Conservation (phyloP, 2,888 invertebrate species). For the Drepana falcataria region DNA sequence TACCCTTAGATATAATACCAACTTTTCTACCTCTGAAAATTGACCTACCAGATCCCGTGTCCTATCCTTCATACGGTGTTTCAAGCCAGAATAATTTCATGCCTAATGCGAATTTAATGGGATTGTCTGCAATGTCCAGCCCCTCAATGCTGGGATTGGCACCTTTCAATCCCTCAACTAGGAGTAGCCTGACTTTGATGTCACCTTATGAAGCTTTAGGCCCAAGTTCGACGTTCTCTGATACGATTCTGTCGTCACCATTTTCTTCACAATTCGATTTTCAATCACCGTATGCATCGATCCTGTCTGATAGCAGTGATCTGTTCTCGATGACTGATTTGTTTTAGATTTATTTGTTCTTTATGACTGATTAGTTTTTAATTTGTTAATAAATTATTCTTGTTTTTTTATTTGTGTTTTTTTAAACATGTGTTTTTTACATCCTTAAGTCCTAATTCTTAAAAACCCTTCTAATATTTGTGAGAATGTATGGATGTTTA, state of each 20-base stretch:
- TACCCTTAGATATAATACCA: slow-evolving; percentile 4
- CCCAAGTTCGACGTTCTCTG: slow-evolving; percentile 23
- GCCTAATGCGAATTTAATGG: slow-evolving; percentile 24
- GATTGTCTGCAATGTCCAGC: slow-evolving; percentile 19
- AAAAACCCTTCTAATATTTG: too few relatives aligned
- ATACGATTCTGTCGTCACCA: slow-evolving; percentile 20
- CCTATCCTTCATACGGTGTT: slow-evolving; percentile 3
- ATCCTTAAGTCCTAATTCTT: background rate
- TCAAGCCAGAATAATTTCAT: background rate
- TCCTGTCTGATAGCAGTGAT: slow-evolving; percentile 40
- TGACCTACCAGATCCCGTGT: background rate
- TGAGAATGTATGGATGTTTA: too few relatives aligned
- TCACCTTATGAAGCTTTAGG: slow-evolving; percentile 48
- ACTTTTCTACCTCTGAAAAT: slow-evolving; percentile 6
- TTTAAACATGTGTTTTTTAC: background rate
- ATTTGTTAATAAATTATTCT: background rate
- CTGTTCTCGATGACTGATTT: slow-evolving; percentile 36
- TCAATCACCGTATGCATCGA: slow-evolving; percentile 42
- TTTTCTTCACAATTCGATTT: slow-evolving; percentile 39
- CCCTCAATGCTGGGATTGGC: slow-evolving; percentile 30
- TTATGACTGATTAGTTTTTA: slow-evolving; percentile 6
- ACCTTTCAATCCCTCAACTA: slow-evolving; percentile 15
- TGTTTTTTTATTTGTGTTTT: background rate
- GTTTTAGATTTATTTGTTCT: slow-evolving; percentile 9
- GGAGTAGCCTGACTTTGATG: slow-evolving; percentile 34